These are phyloP conservation scores for Glyphotaelius pellucidus DNA, from an alignment of 2,888 invertebrate genomes.

Conservation along the genomic window DNA sequence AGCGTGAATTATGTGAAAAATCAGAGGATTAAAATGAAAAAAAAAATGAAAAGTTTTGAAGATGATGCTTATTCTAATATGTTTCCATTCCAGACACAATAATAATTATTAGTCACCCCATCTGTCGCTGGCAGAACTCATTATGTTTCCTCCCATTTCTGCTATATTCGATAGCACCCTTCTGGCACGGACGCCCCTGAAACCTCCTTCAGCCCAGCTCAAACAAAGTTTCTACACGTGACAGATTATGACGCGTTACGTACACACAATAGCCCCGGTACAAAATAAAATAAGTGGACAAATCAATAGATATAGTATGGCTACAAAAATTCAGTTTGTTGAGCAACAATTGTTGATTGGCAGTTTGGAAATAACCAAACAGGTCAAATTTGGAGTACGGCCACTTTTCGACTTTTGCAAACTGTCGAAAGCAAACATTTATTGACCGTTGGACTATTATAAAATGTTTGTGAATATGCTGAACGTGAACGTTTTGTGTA, in stretches of 20 bases:
- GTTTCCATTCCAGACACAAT: neutral
- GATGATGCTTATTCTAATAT: too few species aligned
- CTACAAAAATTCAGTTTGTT: neutral
- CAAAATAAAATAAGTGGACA: neutral
- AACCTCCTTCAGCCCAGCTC: slow-evolving; percentile 1
- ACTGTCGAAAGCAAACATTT: neutral
- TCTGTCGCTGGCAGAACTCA: neutral
- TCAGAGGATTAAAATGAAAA: too few species aligned
- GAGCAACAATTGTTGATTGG: neutral
- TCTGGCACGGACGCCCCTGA: slow-evolving; percentile 5
- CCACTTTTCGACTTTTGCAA: neutral
- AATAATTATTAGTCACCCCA: neutral
- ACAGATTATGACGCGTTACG: slow-evolving; percentile 8
- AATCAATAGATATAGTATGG: neutral
- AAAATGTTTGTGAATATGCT: neutral
- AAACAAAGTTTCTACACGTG: slow-evolving; percentile 18
- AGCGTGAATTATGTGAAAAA: too few species aligned
- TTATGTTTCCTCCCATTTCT: neutral
- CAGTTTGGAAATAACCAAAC: neutral
- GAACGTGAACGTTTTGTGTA: neutral
- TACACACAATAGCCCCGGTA: neutral
- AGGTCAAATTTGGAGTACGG: neutral
- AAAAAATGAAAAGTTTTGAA: too few species aligned
- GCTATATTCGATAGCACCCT: neutral
- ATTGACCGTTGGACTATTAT: neutral